A percentile compares a stretch with the other conserved stretches of the same genome.
phyloP scores from a whole-genome alignment of 2,888 invertebrate species.

The Drosophila prolongata region DNA sequence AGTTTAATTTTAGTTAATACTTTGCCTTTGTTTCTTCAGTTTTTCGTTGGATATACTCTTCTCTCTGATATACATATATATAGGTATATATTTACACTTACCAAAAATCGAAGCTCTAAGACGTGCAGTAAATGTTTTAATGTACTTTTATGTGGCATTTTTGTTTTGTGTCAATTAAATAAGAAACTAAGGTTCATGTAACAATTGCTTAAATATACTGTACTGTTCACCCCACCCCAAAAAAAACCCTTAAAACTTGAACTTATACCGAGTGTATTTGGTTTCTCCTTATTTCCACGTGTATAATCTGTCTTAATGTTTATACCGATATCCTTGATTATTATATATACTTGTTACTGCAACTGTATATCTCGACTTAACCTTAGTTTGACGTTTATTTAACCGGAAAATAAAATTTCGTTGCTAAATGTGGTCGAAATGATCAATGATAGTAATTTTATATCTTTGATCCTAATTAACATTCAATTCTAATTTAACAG shows the following conservation, averaged over 20 bases:
- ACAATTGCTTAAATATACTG: constrained; percentile 44
- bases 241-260: constrained; percentile 15
- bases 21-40: constrained; percentile 52
- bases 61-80: constrained; percentile 40
- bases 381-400: constrained; percentile 8
- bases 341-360: constrained; percentile 25
- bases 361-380: constrained; percentile 11
- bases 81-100: constrained; percentile 47
- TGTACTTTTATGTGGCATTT: constrained; percentile 71
- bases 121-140: constrained; percentile 81
- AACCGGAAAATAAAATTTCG: background rate
- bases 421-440: background rate
- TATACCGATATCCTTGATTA: constrained; percentile 29
- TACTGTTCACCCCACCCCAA: constrained; percentile 24
- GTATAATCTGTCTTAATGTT: constrained; percentile 30
- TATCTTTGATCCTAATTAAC: no score
- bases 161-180: constrained; percentile 54
- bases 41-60: constrained; percentile 26
- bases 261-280: constrained; percentile 30
- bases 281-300: constrained; percentile 28
- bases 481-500: background rate
- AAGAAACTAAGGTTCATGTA: constrained; percentile 49
- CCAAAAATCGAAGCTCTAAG: constrained; percentile 83
- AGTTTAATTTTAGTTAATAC: constrained; percentile 49
- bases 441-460: no score